These are phyloP conservation scores for Ibycter americanus DNA, from an alignment of 2,797 vertebrate species.

Conservation along the genomic window DNA sequence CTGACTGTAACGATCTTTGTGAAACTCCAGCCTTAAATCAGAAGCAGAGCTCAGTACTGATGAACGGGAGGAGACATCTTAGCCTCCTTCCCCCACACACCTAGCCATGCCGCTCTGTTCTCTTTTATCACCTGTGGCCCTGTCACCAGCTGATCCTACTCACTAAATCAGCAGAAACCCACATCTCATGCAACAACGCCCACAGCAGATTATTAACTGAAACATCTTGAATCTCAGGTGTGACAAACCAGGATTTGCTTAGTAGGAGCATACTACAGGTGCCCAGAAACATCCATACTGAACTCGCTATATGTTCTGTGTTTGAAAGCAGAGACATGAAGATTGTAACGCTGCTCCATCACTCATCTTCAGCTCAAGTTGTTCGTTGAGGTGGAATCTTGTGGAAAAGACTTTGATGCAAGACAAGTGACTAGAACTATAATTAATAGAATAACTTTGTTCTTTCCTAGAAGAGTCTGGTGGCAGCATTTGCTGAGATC, in stretches of 20 bases:
- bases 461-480: not conserved
- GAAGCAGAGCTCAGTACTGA: not conserved
- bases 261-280: not conserved
- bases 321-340: not conserved
- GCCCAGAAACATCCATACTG: not conserved
- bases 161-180: not conserved
- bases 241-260: not conserved
- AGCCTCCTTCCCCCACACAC: rapidly evolving
- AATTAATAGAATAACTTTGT: not conserved
- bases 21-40: not conserved
- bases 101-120: not conserved
- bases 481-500: not conserved
- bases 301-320: not conserved
- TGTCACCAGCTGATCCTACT: not conserved
- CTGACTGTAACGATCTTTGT: not conserved
- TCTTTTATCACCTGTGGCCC: not conserved
- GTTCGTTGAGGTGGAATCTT: not conserved
- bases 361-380: not conserved
- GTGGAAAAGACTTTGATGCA: not conserved
- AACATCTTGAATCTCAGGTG: not conserved
- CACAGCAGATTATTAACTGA: not conserved
- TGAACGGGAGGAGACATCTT: not conserved
- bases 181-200: not conserved
- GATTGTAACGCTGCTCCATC: not conserved
- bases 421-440: not conserved